phyloP scores from a whole-genome alignment of 2,797 vertebrate species.

The Oreortyx pictus region DNA sequence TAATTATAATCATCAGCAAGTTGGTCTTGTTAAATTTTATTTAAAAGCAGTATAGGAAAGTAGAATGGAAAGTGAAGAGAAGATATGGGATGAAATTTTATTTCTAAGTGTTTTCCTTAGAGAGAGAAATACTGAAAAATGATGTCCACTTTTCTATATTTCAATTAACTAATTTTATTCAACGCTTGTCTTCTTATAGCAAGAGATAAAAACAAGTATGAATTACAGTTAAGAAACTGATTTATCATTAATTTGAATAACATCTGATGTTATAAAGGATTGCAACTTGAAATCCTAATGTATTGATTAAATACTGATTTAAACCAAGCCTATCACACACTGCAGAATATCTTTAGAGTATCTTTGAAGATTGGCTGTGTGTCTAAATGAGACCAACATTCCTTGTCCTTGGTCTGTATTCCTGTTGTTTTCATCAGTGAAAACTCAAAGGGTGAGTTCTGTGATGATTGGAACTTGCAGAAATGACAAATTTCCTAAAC shows the following conservation, averaged over 20 bases:
- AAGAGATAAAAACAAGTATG: neutral
- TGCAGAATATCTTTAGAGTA: conserved; percentile 44
- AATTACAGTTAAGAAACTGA: neutral
- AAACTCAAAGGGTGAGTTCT: neutral
- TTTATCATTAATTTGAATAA: neutral
- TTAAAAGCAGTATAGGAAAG: neutral
- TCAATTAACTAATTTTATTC: neutral
- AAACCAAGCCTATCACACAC: conserved; percentile 46
- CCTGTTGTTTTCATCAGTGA: neutral
- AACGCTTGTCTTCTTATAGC: neutral
- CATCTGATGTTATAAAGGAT: neutral
- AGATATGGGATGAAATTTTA: neutral
- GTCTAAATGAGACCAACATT: neutral
- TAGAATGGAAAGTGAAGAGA: neutral
- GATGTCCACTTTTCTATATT: neutral
- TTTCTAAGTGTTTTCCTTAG: neutral
- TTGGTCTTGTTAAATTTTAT: neutral
- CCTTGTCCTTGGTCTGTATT: neutral
- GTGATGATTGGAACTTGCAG: neutral
- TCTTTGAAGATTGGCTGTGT: conserved; percentile 24
- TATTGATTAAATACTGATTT: conserved; percentile 48
- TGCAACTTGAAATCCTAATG: conserved; percentile 24
- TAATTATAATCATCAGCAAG: neutral
- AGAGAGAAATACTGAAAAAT: neutral
- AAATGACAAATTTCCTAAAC: neutral